These are phyloP conservation scores for Odontamblyopus rebecca DNA, from an alignment of 2,797 vertebrate species.

Conservation along the genomic window DNA sequence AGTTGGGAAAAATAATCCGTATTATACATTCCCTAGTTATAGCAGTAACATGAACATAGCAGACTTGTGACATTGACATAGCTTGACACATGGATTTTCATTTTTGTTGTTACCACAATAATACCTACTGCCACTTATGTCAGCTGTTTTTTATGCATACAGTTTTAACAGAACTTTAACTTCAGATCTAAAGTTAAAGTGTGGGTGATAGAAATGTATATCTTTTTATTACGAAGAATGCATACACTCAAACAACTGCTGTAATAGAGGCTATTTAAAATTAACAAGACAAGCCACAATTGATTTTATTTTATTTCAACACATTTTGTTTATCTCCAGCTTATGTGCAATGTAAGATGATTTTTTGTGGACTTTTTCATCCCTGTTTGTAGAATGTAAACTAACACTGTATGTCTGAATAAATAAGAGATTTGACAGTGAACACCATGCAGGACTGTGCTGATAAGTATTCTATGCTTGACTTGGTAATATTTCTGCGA, in stretches of 20 bases:
- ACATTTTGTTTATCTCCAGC: neutral
- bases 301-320: too few species aligned
- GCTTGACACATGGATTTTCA: too few species aligned
- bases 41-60: too few species aligned
- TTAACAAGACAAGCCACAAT: too few species aligned
- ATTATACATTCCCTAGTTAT: too few species aligned
- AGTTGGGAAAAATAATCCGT: too few species aligned
- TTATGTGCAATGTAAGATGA: neutral
- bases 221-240: neutral
- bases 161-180: neutral
- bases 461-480: slow-evolving; percentile 36
- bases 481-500: slow-evolving; percentile 28
- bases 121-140: too few species aligned
- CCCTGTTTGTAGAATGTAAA: neutral
- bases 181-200: too few species aligned
- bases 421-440: neutral
- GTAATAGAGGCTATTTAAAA: too few species aligned
- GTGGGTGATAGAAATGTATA: neutral
- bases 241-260: neutral
- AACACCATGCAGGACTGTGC: slow-evolving; percentile 1
- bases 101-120: too few species aligned
- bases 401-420: neutral
- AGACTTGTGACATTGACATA: too few species aligned
- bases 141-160: neutral
- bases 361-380: neutral